Evolutionary conservation across 2,888 invertebrate species (phyloP), one percentile per base, ranked within the genome.

Genomic region (Elysia crispata): DNA sequence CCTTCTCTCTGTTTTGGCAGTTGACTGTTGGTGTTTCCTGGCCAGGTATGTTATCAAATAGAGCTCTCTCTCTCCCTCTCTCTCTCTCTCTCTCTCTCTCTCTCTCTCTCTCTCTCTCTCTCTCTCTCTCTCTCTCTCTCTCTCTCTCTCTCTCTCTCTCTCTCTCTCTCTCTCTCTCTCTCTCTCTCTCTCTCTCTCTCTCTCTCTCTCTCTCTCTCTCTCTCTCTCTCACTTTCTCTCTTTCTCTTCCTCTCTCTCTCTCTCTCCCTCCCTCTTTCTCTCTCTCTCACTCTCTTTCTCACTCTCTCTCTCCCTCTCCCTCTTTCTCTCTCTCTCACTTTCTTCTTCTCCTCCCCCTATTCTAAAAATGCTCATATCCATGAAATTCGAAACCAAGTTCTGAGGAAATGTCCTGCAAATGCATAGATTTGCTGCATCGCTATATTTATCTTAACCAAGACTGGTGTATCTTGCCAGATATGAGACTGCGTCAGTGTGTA

Each of bases 1-100:
- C 11, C 80, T 85, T 62, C 81, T 83, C 67, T 85, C 86, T n/a
- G 76, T 83, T 6, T 67, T 90, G 28, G 89, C 90, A 0, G 79
- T 81, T 5, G 91, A 91, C 83, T 83, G 86, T 30, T 90, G 90
- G 91, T 90, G 91, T 75, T 91, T 90, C 79, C 57, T 89, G 57
- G 87, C 86, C 54, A 87, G 90, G 89, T 90, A 80, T 67, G 79
- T 31, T n/a, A n/a, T 33, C 31, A 23, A 30, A 8, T n/a, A 6
- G 13, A 25, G 66, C 66, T 76, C 5, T 76, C 76, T 54, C 3
- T 54, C 67, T 67, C n/a, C 25, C 25, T 76, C 1, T 75, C 75
- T n/a, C 28, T 20, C 6, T 0, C 11, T 33, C n/a, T 33, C 1
- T 28, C 31, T 23, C 28, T 62, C 75, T 31, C 13, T 31, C 75